These are phyloP conservation scores for Euphysa ruthae DNA, from an alignment of 30 jellyfish, hydroid and myxozoan genomes.

Conservation along the genomic window DNA sequence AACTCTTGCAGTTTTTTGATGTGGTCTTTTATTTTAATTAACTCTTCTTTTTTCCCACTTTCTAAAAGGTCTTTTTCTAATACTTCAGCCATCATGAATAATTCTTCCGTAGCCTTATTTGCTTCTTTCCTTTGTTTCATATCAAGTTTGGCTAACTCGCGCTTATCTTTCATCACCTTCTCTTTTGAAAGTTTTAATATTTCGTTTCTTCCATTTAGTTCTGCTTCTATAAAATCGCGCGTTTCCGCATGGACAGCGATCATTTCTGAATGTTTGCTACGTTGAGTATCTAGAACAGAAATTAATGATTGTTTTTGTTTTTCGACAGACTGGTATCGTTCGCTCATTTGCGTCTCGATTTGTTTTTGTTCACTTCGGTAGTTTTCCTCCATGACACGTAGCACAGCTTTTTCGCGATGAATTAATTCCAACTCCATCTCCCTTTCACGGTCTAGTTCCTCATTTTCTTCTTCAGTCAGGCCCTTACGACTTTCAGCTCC, in stretches of 20 bases:
- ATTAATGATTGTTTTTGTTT: constrained; percentile 43
- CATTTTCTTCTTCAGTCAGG: constrained; percentile 60
- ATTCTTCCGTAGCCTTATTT: constrained; percentile 78
- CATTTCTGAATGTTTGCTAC: constrained; percentile 56
- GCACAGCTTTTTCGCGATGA: constrained; percentile 55
- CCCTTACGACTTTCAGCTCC: constrained; percentile 65
- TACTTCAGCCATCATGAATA: constrained; percentile 78
- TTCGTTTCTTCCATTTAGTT: constrained; percentile 59
- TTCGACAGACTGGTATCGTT: constrained; percentile 60
- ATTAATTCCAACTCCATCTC: constrained; percentile 80
- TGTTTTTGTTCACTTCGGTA: constrained; percentile 66
- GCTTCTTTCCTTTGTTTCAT: constrained; percentile 77
- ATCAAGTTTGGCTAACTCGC: constrained; percentile 79
- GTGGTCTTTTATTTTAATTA: constrained; percentile 67
- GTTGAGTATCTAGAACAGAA: constrained; percentile 32
- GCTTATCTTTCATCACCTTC: constrained; percentile 68
- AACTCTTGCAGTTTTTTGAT: constrained; percentile 73
- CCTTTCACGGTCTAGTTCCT: constrained; percentile 65
- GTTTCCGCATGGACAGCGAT: constrained; percentile 77
- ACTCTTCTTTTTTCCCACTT: constrained; percentile 78
- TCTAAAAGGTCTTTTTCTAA: constrained; percentile 82
- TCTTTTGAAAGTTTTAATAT: constrained; percentile 69
- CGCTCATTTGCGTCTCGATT: constrained; percentile 64
- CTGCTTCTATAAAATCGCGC: constrained; percentile 81
- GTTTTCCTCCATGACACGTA: constrained; percentile 70